Percentiles rank a stretch among this genome's conserved stretches.
These are phyloP conservation scores for Strix occidentalis DNA, from an alignment of 2,797 vertebrate species.

Conservation along the genomic window DNA sequence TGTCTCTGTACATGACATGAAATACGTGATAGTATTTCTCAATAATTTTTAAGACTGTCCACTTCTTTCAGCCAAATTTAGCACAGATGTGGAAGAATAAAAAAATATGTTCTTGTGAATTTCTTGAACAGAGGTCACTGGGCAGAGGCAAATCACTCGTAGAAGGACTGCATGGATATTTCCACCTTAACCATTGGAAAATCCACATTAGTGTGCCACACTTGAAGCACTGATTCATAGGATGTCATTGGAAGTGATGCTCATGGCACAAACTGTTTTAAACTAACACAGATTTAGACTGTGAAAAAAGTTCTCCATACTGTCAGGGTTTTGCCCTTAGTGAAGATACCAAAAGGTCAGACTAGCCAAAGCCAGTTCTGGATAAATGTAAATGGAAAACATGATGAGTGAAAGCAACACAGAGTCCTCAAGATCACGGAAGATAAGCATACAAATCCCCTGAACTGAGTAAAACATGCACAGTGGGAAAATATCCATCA, in stretches of 20 bases:
- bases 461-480: accelerated
- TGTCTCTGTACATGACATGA: background rate
- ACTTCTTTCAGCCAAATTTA: background rate
- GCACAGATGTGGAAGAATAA: background rate
- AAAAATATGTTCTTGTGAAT: background rate
- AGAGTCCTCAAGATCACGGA: background rate
- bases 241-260: background rate
- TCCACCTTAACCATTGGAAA: background rate
- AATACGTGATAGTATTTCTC: background rate
- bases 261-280: background rate
- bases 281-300: background rate
- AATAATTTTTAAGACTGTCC: background rate
- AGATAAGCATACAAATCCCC: background rate
- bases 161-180: background rate
- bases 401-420: background rate
- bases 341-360: background rate
- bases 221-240: background rate
- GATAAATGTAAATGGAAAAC: background rate
- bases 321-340: background rate
- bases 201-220: background rate
- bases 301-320: background rate
- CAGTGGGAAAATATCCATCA: background rate
- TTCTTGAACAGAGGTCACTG: background rate
- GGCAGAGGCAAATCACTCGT: background rate
- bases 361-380: background rate